phyloP scores from a whole-genome alignment of 1,140 invertebrate genomes.

The Prorops nasuta region DNA sequence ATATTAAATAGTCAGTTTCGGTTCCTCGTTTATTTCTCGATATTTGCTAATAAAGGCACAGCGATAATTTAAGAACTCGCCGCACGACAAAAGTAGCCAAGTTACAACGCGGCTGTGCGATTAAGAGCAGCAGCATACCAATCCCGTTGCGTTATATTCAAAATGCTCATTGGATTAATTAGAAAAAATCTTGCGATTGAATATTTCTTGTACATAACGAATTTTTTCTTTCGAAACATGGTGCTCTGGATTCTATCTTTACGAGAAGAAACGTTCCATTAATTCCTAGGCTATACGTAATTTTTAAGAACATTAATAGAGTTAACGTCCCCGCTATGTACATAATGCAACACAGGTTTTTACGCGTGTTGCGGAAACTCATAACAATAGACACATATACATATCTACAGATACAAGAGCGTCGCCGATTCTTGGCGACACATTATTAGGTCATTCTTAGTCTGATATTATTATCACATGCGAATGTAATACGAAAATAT shows the following conservation, averaged over 20 bases:
- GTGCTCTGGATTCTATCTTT: slow-evolving; percentile 43
- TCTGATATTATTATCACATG: slow-evolving; percentile 38
- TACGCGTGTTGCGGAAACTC: slow-evolving; percentile 24
- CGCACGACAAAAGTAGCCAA: slow-evolving; percentile 10
- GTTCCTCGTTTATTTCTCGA: slow-evolving; percentile 53
- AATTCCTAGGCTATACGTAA: slow-evolving; percentile 30
- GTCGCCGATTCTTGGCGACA: slow-evolving; percentile 26
- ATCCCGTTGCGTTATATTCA: too few relatives aligned
- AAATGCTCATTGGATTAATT: too few relatives aligned
- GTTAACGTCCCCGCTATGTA: slow-evolving; percentile 32
- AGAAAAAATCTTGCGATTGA: too few relatives aligned
- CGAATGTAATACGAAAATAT: slow-evolving; percentile 40
- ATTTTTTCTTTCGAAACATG: slow-evolving; percentile 33
- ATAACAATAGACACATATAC: slow-evolving; percentile 9
- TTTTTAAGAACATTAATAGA: slow-evolving; percentile 31
- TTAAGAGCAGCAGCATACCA: too few relatives aligned
- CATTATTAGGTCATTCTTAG: slow-evolving; percentile 29
- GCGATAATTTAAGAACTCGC: slow-evolving; percentile 26
- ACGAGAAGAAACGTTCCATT: slow-evolving; percentile 39
- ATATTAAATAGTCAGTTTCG: slow-evolving; percentile 54
- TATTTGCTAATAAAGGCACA: slow-evolving; percentile 35
- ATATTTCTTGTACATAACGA: slow-evolving; percentile 35
- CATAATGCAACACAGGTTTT: slow-evolving; percentile 31
- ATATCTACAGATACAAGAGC: slow-evolving; percentile 10
- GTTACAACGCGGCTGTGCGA: slow-evolving; percentile 17